Evolutionary conservation across 2,797 vertebrate species (phyloP).

Genomic region (Parotocinclus haroldoi): DNA sequence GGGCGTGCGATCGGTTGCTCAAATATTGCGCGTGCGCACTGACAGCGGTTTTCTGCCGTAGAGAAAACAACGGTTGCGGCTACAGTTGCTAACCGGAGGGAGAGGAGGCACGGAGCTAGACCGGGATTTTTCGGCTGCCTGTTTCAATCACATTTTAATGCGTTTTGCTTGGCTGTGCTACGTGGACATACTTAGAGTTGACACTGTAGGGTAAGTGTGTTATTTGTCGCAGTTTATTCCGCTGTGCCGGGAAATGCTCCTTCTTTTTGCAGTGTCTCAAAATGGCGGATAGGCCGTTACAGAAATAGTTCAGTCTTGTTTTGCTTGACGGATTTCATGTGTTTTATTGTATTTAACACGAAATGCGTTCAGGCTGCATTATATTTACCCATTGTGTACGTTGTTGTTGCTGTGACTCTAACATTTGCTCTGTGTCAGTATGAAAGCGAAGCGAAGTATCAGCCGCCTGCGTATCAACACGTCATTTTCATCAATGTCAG

Average conservation of each 20-base stretch:
- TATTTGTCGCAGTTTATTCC: neutral
- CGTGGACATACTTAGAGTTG: constrained; percentile 46
- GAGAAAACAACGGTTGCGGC: constrained; percentile 61
- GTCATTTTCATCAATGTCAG: constrained; percentile 47
- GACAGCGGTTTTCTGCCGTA: constrained; percentile 68
- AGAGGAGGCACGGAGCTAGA: constrained; percentile 56
- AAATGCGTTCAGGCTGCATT: neutral
- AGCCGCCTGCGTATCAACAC: constrained; percentile 46
- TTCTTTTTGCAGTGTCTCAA: constrained; percentile 87
- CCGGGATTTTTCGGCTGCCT: constrained; percentile 57
- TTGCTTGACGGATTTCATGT: neutral
- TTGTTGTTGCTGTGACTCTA: too few relatives aligned
- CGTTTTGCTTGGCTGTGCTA: constrained; percentile 50
- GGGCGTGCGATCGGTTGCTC: constrained; percentile 57
- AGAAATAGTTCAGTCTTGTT: constrained; percentile 63
- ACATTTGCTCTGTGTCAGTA: neutral
- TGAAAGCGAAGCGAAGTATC: constrained; percentile 2
- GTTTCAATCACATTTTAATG: constrained; percentile 53
- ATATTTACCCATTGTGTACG: neutral
- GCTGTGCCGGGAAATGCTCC: constrained; percentile 67
- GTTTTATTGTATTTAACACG: neutral
- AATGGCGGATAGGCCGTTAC: constrained; percentile 94
- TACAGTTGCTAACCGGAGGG: constrained; percentile 30
- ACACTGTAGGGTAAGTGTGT: constrained; percentile 62
- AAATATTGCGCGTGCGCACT: constrained; percentile 60